These are phyloP conservation scores for Chironomus riparius DNA, from an alignment of 2,888 invertebrate genomes.

Conservation along the genomic window DNA sequence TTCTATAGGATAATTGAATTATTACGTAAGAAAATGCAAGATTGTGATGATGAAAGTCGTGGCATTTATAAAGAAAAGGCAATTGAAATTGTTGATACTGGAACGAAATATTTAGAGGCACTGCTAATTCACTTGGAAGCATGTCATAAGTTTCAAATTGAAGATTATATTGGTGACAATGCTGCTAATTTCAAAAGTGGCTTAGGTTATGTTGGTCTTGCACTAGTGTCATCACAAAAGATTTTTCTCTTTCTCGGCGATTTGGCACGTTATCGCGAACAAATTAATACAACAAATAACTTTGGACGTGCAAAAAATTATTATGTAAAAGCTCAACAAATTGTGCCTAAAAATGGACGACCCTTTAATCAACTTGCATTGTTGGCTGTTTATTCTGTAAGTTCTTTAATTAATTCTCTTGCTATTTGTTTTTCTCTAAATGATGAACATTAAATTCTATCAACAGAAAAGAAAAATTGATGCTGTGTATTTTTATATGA, in stretches of 20 bases:
- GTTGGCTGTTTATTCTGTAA: conserved; percentile 16
- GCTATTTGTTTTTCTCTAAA: neutral
- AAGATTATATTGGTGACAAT: conserved; percentile 28
- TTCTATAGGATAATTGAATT: conserved; percentile 83
- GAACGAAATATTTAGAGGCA: conserved; percentile 13
- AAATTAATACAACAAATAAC: conserved; percentile 69
- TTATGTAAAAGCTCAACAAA: conserved; percentile 88
- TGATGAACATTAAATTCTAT: neutral
- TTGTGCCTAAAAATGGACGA: conserved; percentile 89
- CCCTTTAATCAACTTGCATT: conserved; percentile 88
- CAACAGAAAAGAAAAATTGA: conserved; percentile 80
- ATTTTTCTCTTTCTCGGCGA: conserved; percentile 85
- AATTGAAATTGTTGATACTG: conserved; percentile 35
- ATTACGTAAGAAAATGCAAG: conserved; percentile 57
- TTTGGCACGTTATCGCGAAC: conserved; percentile 81
- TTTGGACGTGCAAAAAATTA: conserved; percentile 73
- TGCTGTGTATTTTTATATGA: conserved; percentile 94
- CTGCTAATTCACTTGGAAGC: neutral
- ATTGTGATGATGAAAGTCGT: conserved; percentile 55
- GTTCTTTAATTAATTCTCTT: neutral
- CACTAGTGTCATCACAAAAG: conserved; percentile 79
- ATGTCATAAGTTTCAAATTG: conserved; percentile 14
- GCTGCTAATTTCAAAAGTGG: conserved; percentile 45
- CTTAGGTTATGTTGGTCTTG: conserved; percentile 58
- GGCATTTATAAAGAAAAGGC: conserved; percentile 53